Evolutionary conservation across 2,888 invertebrate species (phyloP).

Genomic region (Vannuccia rotundouncinata): DNA sequence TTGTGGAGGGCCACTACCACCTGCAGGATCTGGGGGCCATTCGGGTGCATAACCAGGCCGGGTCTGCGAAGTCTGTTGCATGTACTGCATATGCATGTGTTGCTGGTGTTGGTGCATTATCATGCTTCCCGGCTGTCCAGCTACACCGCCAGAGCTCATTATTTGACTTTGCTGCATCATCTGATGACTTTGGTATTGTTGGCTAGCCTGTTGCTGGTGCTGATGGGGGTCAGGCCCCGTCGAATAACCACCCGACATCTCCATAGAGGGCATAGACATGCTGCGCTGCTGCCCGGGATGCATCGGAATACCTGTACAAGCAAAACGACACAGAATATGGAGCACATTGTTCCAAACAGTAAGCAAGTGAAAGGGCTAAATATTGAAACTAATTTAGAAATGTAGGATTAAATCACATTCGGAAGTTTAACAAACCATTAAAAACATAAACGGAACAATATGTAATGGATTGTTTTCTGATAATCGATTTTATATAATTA

Average conservation of each 20-base stretch:
- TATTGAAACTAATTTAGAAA: background rate
- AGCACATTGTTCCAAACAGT: too few species aligned
- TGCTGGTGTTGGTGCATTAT: constrained; percentile 23
- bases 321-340: too few species aligned
- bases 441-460: too few species aligned
- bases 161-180: background rate
- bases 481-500: too few species aligned
- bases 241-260: background rate
- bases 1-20: too few species aligned
- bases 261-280: background rate
- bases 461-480: too few species aligned
- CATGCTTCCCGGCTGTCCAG: background rate
- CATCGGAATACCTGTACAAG: background rate
- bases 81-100: constrained; percentile 15
- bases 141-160: background rate
- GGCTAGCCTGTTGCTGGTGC: background rate
- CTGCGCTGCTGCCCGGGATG: background rate
- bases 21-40: background rate
- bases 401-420: too few species aligned
- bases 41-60: background rate
- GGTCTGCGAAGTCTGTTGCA: background rate
- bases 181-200: background rate
- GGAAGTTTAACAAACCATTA: too few species aligned
- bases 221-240: background rate
- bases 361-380: background rate